Evolutionary conservation across 2,797 vertebrate species (phyloP).

Genomic region (Anguilla obscura): DNA sequence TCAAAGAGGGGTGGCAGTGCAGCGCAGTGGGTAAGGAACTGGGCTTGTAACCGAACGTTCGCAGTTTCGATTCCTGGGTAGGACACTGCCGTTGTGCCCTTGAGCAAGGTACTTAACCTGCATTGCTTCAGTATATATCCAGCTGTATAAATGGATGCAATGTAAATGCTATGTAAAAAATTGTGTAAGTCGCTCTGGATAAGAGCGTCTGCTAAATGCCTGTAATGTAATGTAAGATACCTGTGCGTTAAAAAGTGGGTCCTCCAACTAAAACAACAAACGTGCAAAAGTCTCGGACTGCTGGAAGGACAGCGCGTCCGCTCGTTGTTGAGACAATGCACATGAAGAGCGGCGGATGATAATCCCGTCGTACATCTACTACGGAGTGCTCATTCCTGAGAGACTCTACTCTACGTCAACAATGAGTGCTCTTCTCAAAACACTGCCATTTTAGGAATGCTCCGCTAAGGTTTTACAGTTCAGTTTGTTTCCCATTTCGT

Average conservation of each 20-base stretch:
- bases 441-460: background rate
- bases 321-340: background rate
- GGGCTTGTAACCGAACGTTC: too few relatives aligned
- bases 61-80: too few relatives aligned
- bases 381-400: background rate
- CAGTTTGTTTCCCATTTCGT: background rate
- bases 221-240: too few relatives aligned
- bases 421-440: background rate
- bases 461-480: background rate
- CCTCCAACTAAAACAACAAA: background rate
- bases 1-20: background rate
- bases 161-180: too few relatives aligned
- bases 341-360: background rate
- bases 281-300: background rate
- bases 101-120: too few relatives aligned
- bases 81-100: too few relatives aligned
- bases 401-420: background rate
- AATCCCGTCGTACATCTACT: background rate
- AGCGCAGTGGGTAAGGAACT: too few relatives aligned
- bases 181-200: too few relatives aligned
- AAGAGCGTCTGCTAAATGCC: too few relatives aligned
- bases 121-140: too few relatives aligned
- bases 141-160: too few relatives aligned
- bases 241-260: background rate
- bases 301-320: background rate